phyloP scores from a whole-genome alignment of 30 jellyfish, hydroid and myxozoan genomes.

The Turritopsis rubra region DNA sequence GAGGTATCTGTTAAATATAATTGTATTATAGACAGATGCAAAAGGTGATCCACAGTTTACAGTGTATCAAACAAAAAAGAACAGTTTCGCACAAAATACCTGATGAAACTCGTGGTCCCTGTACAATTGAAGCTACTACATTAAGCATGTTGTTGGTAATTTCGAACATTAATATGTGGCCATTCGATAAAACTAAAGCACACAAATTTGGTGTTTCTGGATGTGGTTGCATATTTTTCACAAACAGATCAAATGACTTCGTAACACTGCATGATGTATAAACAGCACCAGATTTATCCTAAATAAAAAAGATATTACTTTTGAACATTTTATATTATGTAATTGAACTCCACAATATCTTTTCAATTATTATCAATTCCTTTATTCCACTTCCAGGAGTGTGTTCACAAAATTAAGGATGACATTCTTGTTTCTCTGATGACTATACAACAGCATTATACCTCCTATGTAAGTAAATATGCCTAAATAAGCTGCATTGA shows the following conservation, averaged over 20 bases:
- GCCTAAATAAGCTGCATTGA: too few species aligned
- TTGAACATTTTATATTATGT: too few species aligned
- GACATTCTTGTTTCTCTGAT: too few species aligned
- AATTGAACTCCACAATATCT: too few species aligned
- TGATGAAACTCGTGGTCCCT: constrained; percentile 24
- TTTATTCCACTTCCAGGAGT: too few species aligned
- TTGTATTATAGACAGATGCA: too few species aligned
- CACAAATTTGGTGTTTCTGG: constrained; percentile 62
- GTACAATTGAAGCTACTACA: constrained; percentile 26
- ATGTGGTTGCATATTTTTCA: constrained; percentile 56
- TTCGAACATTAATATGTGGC: constrained; percentile 48
- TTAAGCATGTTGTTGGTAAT: constrained; percentile 13
- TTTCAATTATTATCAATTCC: too few species aligned
- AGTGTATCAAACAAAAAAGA: background rate
- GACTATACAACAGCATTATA: too few species aligned
- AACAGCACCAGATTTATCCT: constrained; percentile 7
- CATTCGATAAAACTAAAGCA: constrained; percentile 60
- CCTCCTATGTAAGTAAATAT: too few species aligned
- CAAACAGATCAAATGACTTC: constrained; percentile 7
- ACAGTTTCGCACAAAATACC: constrained; percentile 34
- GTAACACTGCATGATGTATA: background rate
- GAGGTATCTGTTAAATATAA: too few species aligned
- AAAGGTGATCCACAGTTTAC: too few species aligned
- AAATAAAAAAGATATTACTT: background rate
- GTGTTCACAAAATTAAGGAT: too few species aligned